Base-by-base conservation (phyloP, 1,140 invertebrate species). In the Megathymus violae region DNA sequence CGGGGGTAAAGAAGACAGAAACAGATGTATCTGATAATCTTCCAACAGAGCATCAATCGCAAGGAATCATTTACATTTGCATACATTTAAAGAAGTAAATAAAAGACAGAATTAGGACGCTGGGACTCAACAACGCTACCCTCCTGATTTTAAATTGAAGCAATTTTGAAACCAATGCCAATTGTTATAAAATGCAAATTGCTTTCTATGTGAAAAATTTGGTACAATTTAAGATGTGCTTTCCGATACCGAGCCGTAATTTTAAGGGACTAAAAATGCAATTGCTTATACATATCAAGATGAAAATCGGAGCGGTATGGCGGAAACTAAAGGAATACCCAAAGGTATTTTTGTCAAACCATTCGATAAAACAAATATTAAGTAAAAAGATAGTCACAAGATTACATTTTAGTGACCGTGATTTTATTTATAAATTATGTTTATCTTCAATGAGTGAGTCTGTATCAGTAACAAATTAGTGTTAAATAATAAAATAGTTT, bases 21-120 rank as follows among this genome's bases (percentile, higher is more conserved):
- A 74, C 44, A 69, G 46, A 62, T 51, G 16, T 48, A 68, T 60
- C 66, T 73, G 74, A 79, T 76, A 73, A 77, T 78, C 69, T 75
- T n/a, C n/a, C n/a, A n/a, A 69, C 71, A 72, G 67, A 80, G 68
- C 74, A 80, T 80, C 78, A 79, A 79, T 81, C 64, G 74, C 61
- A 59, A 67, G 61, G 70, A 73, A 71, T 80, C 66, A 76, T 76
- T 62, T 65, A 58, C 52, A 74, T 79, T 85, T 76, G 77, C 76
- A 79, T 83, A 80, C 73, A 82, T 75, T 79, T 78, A 65, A 65
- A 74, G 51, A 63, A 78, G 79, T 83, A 82, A 83, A 85, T 83
- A 86, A 85, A 78, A 80, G 69, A 56, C 62, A 56, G 74, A 81
- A 80, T 77, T 76, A 70, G 69, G 47, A 75, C 65, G 38, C 17